These are phyloP conservation scores for Strix aluco DNA, from an alignment of 2,113 vertebrate species.

Conservation along the genomic window DNA sequence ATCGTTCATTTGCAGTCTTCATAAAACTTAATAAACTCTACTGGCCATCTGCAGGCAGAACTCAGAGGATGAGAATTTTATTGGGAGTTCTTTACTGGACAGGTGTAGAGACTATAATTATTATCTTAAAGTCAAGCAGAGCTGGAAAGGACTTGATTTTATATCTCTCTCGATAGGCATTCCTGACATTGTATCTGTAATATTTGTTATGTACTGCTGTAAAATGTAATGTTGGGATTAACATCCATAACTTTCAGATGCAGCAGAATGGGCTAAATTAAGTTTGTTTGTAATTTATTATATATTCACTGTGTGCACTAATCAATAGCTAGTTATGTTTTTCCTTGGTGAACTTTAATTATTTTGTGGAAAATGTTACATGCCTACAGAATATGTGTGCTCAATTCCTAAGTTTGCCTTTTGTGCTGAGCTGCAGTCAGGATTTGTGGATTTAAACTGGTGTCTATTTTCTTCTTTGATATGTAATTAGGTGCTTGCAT, in stretches of 20 bases:
- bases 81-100: neutral
- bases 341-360: neutral
- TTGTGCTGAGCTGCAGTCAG: neutral
- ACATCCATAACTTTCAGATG: neutral
- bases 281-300: neutral
- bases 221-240: neutral
- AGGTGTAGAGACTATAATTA: neutral
- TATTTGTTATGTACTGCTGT: neutral
- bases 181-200: neutral
- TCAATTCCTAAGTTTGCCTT: neutral
- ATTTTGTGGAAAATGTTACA: conserved; percentile 17
- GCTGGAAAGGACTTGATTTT: neutral
- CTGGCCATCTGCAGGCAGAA: neutral
- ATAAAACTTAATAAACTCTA: neutral
- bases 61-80: neutral
- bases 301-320: neutral
- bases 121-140: neutral
- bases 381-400: neutral
- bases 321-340: neutral
- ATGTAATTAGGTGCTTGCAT: conserved; percentile 5
- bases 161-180: neutral
- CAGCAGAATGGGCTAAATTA: neutral
- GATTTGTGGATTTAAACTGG: neutral
- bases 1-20: neutral
- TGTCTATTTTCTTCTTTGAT: neutral